phyloP scores from a whole-genome alignment of 2,113 vertebrate genomes.

The Lonchura striata region DNA sequence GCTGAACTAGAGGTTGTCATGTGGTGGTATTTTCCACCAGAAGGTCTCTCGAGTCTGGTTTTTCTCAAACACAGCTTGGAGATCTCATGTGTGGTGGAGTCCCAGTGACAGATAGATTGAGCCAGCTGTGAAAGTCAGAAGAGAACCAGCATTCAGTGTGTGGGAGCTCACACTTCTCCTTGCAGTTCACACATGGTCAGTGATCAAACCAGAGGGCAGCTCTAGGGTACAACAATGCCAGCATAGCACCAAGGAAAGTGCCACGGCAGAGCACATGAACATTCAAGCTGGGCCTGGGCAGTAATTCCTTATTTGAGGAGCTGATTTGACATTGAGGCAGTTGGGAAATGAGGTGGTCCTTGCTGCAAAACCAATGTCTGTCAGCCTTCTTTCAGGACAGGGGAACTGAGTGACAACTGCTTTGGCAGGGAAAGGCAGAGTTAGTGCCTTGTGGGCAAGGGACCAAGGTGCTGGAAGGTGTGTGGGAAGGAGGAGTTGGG shows the following conservation, averaged over 20 bases:
- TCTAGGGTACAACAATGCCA: not conserved
- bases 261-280: not conserved
- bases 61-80: not conserved
- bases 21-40: not conserved
- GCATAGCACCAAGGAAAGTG: not conserved
- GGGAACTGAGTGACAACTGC: not conserved
- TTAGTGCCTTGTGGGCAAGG: not conserved
- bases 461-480: not conserved
- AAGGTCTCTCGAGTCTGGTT: not conserved
- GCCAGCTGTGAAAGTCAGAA: not conserved
- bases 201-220: not conserved
- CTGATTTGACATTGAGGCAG: not conserved
- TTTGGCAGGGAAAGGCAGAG: not conserved
- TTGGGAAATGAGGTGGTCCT: not conserved
- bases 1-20: not conserved
- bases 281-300: not conserved
- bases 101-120: rapidly evolving
- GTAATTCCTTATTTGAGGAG: not conserved
- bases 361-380: not conserved
- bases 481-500: not conserved
- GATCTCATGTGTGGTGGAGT: not conserved
- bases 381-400: not conserved
- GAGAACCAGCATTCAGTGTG: not conserved
- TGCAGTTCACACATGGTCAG: not conserved
- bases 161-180: not conserved